Conservation (phyloP, 2,888 invertebrate species). For the Eudemis profundana region DNA sequence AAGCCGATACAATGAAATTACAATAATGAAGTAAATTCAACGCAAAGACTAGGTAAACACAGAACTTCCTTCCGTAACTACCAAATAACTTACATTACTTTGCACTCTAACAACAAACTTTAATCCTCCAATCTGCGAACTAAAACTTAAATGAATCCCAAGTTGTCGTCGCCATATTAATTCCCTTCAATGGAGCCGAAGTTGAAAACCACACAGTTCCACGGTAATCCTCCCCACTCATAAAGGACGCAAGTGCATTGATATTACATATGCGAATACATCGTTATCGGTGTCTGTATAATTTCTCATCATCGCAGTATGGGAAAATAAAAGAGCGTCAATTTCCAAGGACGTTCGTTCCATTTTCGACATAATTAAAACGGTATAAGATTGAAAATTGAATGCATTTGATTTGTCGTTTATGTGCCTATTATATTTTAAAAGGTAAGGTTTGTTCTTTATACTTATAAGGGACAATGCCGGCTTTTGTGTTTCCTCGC, state of each 20-base stretch:
- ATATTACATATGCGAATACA: not conserved
- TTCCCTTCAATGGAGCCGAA: not conserved
- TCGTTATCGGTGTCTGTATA: no score
- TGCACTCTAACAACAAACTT: slow-evolving; percentile 3
- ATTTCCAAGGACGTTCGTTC: no score
- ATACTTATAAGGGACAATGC: not conserved
- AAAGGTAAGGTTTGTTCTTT: not conserved
- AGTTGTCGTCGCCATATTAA: slow-evolving; percentile 7
- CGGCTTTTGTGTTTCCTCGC: slow-evolving; percentile 5
- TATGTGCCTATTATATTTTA: not conserved
- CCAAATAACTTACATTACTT: slow-evolving; percentile 9
- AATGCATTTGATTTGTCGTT: not conserved
- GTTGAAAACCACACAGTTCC: slow-evolving; percentile 1
- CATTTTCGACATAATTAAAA: no score
- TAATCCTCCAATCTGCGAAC: not conserved
- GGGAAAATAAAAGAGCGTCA: no score
- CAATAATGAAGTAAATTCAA: not conserved
- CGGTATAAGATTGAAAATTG: no score
- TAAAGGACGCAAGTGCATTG: not conserved
- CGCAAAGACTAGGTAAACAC: not conserved
- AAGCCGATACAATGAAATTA: no score
- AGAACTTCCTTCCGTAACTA: slow-evolving; percentile 17
- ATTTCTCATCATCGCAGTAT: no score
- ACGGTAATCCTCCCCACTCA: not conserved
- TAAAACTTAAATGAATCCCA: slow-evolving; percentile 17